These are phyloP conservation scores for Pelmatolapia mariae DNA, from an alignment of 2,113 vertebrate species.

Conservation along the genomic window DNA sequence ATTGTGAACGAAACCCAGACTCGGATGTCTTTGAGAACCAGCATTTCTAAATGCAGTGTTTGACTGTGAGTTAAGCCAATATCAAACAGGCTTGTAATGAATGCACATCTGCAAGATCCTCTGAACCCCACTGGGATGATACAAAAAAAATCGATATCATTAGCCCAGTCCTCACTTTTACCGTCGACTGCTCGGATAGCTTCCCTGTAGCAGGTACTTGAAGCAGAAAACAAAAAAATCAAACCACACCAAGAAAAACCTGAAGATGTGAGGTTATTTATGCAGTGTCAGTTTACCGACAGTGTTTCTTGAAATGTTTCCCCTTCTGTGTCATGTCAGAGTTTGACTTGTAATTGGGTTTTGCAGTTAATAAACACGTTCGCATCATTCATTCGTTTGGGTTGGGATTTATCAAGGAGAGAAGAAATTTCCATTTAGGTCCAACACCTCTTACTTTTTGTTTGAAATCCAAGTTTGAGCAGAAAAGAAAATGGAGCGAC, in stretches of 20 bases:
- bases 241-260: not conserved
- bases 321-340: not conserved
- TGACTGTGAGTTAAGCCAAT: constrained; percentile 34
- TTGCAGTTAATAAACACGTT: not conserved
- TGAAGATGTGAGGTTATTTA: not conserved
- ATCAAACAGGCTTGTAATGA: constrained; percentile 51
- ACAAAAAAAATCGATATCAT: not conserved
- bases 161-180: not conserved
- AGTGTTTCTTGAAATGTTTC: not conserved
- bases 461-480: not conserved
- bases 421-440: not conserved
- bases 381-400: not conserved
- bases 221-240: not conserved
- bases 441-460: not conserved
- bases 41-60: constrained; percentile 35
- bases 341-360: not conserved
- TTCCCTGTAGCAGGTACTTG: not conserved
- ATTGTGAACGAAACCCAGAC: constrained; percentile 27
- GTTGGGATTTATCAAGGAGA: not conserved
- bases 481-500: not conserved
- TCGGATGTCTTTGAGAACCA: constrained; percentile 10
- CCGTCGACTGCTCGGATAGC: not conserved
- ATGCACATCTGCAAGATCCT: constrained; percentile 4
- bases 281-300: not conserved
- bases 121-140: not conserved